Evolutionary conservation across 64 coral and sea anemone genomes (phyloP).

Genomic region (Pocillopora verrucosa): DNA sequence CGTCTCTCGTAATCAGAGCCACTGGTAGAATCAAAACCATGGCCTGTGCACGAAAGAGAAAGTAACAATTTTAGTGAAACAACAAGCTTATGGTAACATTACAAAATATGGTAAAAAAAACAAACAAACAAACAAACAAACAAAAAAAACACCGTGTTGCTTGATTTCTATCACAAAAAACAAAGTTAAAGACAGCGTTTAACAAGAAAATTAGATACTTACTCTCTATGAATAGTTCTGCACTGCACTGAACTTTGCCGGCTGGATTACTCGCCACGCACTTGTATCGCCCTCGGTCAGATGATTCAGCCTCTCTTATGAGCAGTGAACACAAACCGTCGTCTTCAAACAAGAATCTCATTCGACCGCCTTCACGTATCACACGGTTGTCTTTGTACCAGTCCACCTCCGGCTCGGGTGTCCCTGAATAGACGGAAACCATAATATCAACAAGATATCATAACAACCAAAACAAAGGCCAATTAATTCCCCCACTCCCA

Average conservation of each 20-base stretch:
- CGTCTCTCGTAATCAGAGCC: conserved; percentile 79
- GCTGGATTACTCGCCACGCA: conserved; percentile 89
- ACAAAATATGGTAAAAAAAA: background rate
- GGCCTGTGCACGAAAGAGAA: conserved; percentile 34
- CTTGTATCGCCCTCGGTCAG: conserved; percentile 93
- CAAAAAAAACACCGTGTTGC: background rate
- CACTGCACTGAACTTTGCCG: conserved; percentile 93
- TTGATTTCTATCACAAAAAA: too few relatives aligned
- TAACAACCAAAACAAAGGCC: background rate
- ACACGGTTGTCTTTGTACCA: conserved; percentile 98
- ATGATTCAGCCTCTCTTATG: conserved; percentile 71
- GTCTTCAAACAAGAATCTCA: conserved; percentile 81
- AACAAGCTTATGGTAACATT: background rate
- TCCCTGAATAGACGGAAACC: conserved; percentile 32
- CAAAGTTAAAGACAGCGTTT: background rate
- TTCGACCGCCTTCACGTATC: conserved; percentile 79
- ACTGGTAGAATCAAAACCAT: conserved; percentile 88
- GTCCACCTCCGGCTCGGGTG: conserved; percentile 88
- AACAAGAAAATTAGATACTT: conserved; percentile 7
- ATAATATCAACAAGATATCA: background rate
- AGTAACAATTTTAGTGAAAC: background rate
- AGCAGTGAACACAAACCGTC: conserved; percentile 87
- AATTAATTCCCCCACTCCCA: too few relatives aligned
- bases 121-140: background rate
- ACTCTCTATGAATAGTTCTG: conserved; percentile 95